Evolutionary conservation across 2,888 invertebrate species (phyloP), one percentile per base, ranked within the genome.

Genomic region (Baronia brevicornis): DNA sequence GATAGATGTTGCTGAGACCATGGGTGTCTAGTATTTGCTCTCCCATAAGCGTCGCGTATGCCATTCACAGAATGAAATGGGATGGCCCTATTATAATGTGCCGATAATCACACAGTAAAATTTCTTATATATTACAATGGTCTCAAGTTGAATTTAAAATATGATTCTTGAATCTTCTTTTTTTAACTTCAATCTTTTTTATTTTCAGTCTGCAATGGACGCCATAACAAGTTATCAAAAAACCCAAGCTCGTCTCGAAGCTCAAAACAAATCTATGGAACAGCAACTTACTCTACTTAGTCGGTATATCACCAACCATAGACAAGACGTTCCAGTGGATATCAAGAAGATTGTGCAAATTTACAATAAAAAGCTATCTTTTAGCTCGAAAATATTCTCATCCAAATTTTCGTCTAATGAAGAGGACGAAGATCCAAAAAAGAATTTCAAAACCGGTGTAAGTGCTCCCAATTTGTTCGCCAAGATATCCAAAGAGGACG

Each of bases 311-410:
- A 87, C 89, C 3, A 86, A 87, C 3, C 61, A 93, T 29, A 87
- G 88, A 30, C 82, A 88, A 20, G 93, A 93, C 28, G 73, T 92
- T 26, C 93, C 94, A 0, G 78, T 86, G 1, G 94, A 94, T 38
- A 88, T 94, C 3, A 87, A 92, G 28, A 86, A 91, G 43, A 90
- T 94, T 23, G 80, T 93, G 1, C 88, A 91, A 13, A 91, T 89
- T n/a, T 69, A 82, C 53, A 59, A 51, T 42, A 84, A 80, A 35
- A 71, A 65, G 14, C 11, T 64, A 3, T 64, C 79, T 0, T 84
- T 84, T 42, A 56, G 66, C 54, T 90, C 68, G 2, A 85, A 80
- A 46, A 71, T 79, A 8, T 48, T 39, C 5, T 44, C 43, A 11
- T 61, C 75, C 3, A 84, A 82, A 51, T 77, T 73, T 54, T 48